phyloP scores from a whole-genome alignment of 2,113 vertebrate genomes.

The Spea multiplicata region DNA sequence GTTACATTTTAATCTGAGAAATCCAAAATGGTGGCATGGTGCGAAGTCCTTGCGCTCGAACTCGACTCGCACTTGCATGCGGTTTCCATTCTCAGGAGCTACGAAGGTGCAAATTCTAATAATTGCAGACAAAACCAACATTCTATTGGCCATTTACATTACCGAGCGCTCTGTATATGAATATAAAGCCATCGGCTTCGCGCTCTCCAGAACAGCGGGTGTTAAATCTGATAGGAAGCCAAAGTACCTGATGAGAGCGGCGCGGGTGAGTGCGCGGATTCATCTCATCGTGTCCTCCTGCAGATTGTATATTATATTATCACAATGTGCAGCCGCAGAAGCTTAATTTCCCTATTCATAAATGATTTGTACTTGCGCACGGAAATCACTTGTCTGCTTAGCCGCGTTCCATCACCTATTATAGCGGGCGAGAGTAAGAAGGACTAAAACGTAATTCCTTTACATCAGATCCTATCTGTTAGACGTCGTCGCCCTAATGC shows the following conservation, averaged over 20 bases:
- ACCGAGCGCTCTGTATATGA: too few relatives aligned
- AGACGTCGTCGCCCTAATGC: not conserved
- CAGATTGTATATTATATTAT: conserved; percentile 3
- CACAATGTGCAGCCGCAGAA: not conserved
- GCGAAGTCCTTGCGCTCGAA: too few relatives aligned
- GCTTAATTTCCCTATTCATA: conserved; percentile 17
- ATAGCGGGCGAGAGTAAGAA: not conserved
- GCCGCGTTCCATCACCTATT: not conserved
- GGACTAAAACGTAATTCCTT: conserved; percentile 9
- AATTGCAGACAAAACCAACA: too few relatives aligned
- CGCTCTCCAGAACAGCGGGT: not conserved
- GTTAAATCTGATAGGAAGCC: not conserved
- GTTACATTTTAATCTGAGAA: too few relatives aligned
- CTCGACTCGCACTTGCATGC: too few relatives aligned
- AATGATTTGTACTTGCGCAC: not conserved
- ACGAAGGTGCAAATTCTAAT: not conserved
- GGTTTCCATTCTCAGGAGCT: too few relatives aligned
- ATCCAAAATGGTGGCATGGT: too few relatives aligned
- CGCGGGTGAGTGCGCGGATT: not conserved
- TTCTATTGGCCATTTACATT: not conserved
- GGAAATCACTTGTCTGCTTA: not conserved
- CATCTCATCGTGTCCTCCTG: not conserved
- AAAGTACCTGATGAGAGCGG: not conserved
- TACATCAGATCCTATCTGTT: not conserved
- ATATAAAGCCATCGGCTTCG: not conserved